Conservation (phyloP, 2,797 vertebrate species). For the Bucorvus abyssinicus region DNA sequence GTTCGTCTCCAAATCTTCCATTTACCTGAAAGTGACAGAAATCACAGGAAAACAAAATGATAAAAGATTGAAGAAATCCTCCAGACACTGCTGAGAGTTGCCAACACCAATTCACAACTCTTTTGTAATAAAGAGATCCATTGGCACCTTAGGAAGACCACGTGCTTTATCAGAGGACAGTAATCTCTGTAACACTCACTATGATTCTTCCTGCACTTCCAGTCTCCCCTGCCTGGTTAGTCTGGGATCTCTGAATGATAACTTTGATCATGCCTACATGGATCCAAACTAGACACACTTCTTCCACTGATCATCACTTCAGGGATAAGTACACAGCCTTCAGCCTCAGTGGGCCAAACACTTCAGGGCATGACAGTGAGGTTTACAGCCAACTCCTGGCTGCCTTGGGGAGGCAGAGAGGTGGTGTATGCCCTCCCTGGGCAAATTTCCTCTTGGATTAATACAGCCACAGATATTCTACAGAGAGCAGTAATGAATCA, state of each 20-base stretch:
- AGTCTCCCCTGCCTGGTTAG: background rate
- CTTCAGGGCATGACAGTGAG: background rate
- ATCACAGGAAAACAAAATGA: background rate
- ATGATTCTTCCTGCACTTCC: background rate
- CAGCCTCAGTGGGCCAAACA: background rate
- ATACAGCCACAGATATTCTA: background rate
- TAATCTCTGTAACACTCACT: background rate
- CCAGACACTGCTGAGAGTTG: background rate
- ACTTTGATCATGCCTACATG: background rate
- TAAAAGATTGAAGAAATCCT: background rate
- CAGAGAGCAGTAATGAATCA: background rate
- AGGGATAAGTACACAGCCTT: background rate
- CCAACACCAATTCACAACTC: background rate
- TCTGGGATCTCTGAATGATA: background rate
- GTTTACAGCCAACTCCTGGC: background rate
- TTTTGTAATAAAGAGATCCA: background rate
- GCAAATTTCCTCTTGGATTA: background rate
- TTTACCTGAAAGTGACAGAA: conserved; percentile 81
- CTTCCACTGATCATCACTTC: background rate
- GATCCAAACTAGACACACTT: background rate
- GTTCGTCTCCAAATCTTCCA: conserved; percentile 91
- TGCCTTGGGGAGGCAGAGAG: background rate
- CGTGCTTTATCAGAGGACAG: background rate
- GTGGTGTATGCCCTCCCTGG: background rate
- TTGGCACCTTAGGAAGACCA: background rate